These are phyloP conservation scores for Ooceraea biroi DNA, from an alignment of 1,140 invertebrate genomes.

Conservation along the genomic window DNA sequence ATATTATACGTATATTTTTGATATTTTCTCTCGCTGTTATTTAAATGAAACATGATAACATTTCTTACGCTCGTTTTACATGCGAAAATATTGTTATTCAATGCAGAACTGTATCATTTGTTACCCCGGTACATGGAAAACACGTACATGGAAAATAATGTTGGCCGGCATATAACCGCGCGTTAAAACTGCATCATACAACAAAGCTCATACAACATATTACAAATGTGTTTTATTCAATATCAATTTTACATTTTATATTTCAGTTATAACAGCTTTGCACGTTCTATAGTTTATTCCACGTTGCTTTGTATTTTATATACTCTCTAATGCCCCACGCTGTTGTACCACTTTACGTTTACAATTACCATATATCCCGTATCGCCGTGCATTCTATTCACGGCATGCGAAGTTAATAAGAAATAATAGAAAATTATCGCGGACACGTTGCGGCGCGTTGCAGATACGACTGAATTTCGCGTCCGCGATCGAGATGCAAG, in stretches of 20 bases:
- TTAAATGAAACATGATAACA: neutral
- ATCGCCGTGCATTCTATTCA: neutral
- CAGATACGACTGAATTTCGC: neutral
- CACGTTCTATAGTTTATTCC: neutral
- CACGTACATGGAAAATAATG: neutral
- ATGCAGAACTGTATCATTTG: neutral
- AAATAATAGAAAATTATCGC: constrained; percentile 18
- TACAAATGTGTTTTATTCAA: constrained; percentile 3
- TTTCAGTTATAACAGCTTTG: constrained; percentile 6
- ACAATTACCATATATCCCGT: neutral
- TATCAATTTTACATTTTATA: constrained; percentile 16
- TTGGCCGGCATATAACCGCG: neutral
- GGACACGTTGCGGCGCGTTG: neutral
- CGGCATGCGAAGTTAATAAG: neutral
- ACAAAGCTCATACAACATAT: neutral
- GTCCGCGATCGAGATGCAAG: neutral
- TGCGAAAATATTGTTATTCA: neutral
- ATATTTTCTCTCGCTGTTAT: neutral
- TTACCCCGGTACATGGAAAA: neutral
- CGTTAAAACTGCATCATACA: constrained; percentile 22
- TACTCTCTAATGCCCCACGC: neutral
- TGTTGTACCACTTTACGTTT: neutral
- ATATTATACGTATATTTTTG: neutral
- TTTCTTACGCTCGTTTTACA: neutral
- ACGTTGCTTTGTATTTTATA: no score